Evolutionary conservation across 2,797 vertebrate species (phyloP).

Genomic region (Neosalanx taihuensis): DNA sequence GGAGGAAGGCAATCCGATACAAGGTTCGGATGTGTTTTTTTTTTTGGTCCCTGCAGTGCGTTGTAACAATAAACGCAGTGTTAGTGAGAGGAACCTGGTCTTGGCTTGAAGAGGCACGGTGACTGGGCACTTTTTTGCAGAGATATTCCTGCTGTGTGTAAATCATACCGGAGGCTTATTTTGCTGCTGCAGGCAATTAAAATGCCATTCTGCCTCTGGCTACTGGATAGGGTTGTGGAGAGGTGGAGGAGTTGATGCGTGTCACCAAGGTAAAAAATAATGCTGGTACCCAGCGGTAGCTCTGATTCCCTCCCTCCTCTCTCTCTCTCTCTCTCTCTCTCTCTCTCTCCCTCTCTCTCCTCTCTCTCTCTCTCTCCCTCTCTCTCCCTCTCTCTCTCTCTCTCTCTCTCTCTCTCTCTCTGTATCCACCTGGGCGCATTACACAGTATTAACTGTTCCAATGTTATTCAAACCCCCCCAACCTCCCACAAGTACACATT

Average conservation of each 20-base stretch:
- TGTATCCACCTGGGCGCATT: not conserved
- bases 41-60: not conserved
- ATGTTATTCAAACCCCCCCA: not conserved
- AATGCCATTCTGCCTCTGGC: conserved; percentile 43
- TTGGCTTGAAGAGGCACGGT: not conserved
- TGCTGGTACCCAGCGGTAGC: not conserved
- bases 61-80: not conserved
- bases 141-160: conserved; percentile 36
- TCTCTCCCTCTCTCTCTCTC: not conserved
- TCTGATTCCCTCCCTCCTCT: not conserved
- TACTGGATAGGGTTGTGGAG: conserved; percentile 25
- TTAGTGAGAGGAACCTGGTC: not conserved
- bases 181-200: conserved; percentile 49
- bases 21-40: not conserved
- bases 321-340: conserved; percentile 13
- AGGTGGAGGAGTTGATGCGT: conserved; percentile 49
- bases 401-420: conserved; percentile 3
- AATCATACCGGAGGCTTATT: conserved; percentile 41
- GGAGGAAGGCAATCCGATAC: not conserved
- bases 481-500: not conserved
- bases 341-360: not conserved
- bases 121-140: not conserved
- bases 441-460: not conserved
- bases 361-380: not conserved
- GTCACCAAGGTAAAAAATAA: conserved; percentile 24